Evolutionary conservation across 2,797 vertebrate species (phyloP).

Genomic region (Ammospiza maritima): DNA sequence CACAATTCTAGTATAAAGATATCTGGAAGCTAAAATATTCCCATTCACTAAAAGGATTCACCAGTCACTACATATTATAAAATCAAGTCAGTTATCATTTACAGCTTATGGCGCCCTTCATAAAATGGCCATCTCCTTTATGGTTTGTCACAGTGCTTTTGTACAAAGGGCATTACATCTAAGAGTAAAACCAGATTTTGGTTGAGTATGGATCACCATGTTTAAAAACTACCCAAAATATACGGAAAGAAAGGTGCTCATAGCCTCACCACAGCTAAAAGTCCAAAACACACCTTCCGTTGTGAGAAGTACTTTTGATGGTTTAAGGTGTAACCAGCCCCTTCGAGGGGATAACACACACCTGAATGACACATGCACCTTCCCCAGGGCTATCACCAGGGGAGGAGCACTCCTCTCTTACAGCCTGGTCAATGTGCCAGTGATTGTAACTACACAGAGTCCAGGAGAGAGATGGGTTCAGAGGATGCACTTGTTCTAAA

Average conservation of each 20-base stretch:
- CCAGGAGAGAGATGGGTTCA: background rate
- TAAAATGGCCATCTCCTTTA: background rate
- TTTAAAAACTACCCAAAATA: background rate
- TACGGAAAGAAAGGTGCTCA: background rate
- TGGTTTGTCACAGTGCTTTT: background rate
- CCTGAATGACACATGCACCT: background rate
- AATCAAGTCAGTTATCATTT: background rate
- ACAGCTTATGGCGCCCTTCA: background rate
- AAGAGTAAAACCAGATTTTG: background rate
- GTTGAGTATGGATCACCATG: background rate
- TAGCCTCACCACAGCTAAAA: background rate
- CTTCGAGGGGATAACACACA: background rate
- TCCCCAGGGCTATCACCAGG: background rate
- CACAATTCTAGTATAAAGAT: accelerated
- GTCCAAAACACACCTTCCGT: background rate
- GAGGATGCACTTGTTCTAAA: background rate
- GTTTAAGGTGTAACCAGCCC: background rate
- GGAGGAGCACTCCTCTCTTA: accelerated
- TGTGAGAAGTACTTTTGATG: background rate
- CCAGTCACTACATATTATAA: background rate
- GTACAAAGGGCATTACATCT: background rate
- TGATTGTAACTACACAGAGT: background rate
- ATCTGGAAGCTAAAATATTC: background rate
- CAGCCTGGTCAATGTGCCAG: background rate
- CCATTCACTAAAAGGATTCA: background rate